Evolutionary conservation across 2,113 vertebrate species (phyloP), one percentile per base, ranked within the genome.

Genomic region (Ondatra zibethicus): DNA sequence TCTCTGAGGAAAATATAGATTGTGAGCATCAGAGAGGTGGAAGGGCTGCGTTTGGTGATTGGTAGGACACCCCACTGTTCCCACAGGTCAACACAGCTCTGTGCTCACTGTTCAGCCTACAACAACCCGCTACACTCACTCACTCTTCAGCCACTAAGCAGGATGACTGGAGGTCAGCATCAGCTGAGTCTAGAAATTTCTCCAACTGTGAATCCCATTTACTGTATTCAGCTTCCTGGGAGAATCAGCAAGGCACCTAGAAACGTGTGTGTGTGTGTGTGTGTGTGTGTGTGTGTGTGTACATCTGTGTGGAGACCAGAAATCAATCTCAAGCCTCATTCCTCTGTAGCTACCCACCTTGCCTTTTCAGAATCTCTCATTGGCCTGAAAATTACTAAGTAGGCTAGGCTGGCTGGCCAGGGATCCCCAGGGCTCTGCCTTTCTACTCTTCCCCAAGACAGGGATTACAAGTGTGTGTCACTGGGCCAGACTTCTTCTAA

Each of bases 61-160:
- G 23, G 55, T 7, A 1, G 2, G 55, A 21, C 72, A 19, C 45
- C 36, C 1, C 8, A 2, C n/a, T 1, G 11, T 23, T 2, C 3
- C 33, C 14, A 27, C 39, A 25, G 80, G 36, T 16, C 39, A 3
- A 19, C 75, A 13, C 39, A n/a, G 5, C n/a, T 13, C 17, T 58
- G 42, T 45, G 25, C 73, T 29, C n/a, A 73, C n/a, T 42, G 47
- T 9, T 77, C 6, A 47, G 42, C 42, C n/a, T 25, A 14, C 12
- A 16, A 31, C 42, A 45, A 25, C 11, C 47, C 31, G 52, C 8
- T 36, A 10, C 13, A n/a, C 50, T 10, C 50, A n/a, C 19, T 19
- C 50, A 58, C 33, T 25, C 78, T 55, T n/a, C 50, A 23, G 33
- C 50, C 10, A 1, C 36, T 81, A 23, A 50, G 23, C 33, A 61